These are phyloP conservation scores for Phorcus lineatus DNA, from an alignment of 2,888 invertebrate species.

Conservation along the genomic window DNA sequence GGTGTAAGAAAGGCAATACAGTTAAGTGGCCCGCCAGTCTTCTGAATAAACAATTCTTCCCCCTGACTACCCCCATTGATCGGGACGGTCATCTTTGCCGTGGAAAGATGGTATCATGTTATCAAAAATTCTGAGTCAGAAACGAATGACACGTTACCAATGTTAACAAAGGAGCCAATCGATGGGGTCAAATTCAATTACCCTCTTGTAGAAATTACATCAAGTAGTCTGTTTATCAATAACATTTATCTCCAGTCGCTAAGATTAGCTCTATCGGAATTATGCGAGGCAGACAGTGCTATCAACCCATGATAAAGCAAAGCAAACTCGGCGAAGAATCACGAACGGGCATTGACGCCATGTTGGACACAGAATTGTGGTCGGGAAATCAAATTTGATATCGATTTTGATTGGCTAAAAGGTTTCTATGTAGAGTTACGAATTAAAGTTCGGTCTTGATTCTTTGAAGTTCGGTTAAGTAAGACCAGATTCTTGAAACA, in stretches of 20 bases:
- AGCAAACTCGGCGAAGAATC: not conserved
- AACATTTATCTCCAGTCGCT: constrained; percentile 21
- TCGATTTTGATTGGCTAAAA: constrained; percentile 17
- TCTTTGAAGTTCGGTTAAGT: not conserved
- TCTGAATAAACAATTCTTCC: no score
- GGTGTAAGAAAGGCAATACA: no score
- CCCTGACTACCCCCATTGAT: no score
- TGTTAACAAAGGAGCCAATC: constrained; percentile 30
- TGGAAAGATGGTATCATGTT: not conserved
- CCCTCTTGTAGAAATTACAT: constrained; percentile 27
- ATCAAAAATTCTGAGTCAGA: constrained; percentile 8
- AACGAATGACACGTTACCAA: constrained; percentile 9
- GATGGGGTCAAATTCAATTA: constrained; percentile 39
- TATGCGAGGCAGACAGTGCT: not conserved
- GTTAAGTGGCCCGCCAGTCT: no score
- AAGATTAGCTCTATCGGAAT: constrained; percentile 19
- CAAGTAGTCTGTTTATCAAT: constrained; percentile 28
- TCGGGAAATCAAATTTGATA: not conserved
- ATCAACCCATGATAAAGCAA: not conserved
- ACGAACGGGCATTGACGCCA: not conserved
- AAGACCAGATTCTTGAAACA: not conserved
- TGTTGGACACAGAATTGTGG: constrained; percentile 16
- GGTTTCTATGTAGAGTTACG: not conserved
- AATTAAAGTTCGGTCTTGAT: not conserved
- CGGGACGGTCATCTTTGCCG: no score